phyloP scores from a whole-genome alignment of 2,888 invertebrate species.

The Timandra comae region DNA sequence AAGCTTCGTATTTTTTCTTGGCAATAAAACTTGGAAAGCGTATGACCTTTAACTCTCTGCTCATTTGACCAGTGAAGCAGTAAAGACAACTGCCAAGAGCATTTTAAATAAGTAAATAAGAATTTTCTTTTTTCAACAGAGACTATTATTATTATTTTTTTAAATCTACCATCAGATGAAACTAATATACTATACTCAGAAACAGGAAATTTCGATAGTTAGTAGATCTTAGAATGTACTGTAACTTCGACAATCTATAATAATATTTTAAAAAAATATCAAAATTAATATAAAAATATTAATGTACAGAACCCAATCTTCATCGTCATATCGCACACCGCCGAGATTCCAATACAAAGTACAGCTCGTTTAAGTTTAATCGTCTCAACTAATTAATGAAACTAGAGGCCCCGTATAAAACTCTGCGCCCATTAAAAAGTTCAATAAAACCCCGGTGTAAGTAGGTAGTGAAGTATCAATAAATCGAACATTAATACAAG shows the following conservation, averaged over 20 bases:
- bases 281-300: no score
- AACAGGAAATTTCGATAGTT: no score
- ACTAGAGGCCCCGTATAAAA: conserved; percentile 46
- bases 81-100: no score
- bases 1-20: no score
- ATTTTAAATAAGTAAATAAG: no score
- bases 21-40: no score
- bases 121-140: no score
- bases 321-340: conserved; percentile 4
- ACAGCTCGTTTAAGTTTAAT: conserved; percentile 47
- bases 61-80: no score
- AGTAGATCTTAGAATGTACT: background rate
- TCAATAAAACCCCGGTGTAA: conserved; percentile 35
- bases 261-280: background rate
- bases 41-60: no score
- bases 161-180: no score
- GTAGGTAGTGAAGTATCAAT: conserved; percentile 39
- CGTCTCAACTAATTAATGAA: conserved; percentile 60
- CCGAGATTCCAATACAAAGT: conserved; percentile 30
- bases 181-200: no score
- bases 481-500: conserved; percentile 52
- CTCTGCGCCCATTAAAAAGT: conserved; percentile 56
- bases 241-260: background rate
- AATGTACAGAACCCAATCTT: conserved; percentile 17
- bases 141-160: no score